A percentile compares a stretch with the other conserved stretches of the same genome.
Conservation (phyloP, 2,888 invertebrate species). For the Amiota communis region DNA sequence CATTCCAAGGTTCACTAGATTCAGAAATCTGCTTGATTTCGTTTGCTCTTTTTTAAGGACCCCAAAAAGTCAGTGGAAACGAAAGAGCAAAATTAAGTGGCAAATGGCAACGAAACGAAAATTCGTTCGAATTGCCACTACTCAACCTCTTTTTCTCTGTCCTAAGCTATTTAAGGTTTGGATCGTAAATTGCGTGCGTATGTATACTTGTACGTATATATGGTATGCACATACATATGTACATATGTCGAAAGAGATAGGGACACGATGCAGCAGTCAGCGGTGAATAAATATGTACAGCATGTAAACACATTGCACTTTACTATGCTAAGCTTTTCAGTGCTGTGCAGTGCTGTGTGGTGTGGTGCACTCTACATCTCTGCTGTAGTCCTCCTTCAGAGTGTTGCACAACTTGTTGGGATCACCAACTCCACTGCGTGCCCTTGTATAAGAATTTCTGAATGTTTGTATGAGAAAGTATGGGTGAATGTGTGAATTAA, state of each 20-base stretch:
- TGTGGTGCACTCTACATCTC: neutral
- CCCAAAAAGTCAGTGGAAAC: neutral
- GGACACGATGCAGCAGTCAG: neutral
- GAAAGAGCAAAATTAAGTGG: constrained; percentile 23
- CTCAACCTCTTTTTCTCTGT: no score
- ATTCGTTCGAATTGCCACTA: no score
- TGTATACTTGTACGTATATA: no score
- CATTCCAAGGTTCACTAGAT: no score
- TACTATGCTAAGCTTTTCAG: neutral
- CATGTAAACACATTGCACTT: constrained; percentile 10
- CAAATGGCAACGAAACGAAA: constrained; percentile 4
- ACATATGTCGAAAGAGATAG: no score
- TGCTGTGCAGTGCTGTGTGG: neutral
- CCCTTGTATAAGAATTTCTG: neutral
- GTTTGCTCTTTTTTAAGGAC: neutral
- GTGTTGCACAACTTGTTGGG: no score
- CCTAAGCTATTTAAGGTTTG: no score
- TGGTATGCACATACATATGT: no score
- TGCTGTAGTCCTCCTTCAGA: no score
- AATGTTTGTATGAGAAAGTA: constrained; percentile 13
- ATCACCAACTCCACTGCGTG: no score
- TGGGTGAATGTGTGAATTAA: constrained; percentile 29
- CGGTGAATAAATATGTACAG: neutral
- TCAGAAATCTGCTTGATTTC: no score
- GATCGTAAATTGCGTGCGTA: no score